Conservation (phyloP, 2,888 invertebrate genomes). For the Apamea sordens region DNA sequence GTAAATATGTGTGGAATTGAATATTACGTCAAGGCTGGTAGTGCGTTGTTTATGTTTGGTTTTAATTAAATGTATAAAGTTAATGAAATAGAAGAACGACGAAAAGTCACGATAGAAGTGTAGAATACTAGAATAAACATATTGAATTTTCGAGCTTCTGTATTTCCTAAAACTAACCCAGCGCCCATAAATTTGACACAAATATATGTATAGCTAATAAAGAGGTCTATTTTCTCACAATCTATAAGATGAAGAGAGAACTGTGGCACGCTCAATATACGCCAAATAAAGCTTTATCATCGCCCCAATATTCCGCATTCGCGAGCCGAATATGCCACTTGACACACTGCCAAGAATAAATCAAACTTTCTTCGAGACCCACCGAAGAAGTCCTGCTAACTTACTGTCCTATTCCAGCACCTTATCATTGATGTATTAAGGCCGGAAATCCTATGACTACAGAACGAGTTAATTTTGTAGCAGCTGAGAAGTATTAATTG, state of each 20-base stretch:
- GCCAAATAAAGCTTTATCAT: conserved; percentile 84
- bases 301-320: conserved; percentile 81
- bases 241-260: conserved; percentile 71
- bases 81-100: conserved; percentile 8
- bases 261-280: conserved; percentile 79
- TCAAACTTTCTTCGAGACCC: conserved; percentile 78
- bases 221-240: conserved; percentile 56
- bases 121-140: conserved; percentile 1
- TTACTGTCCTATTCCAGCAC: conserved; percentile 42
- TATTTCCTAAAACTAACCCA: conserved; percentile 4
- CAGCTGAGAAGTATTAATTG: conserved; percentile 55
- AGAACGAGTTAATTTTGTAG: conserved; percentile 23
- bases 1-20: conserved; percentile 58
- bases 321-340: conserved; percentile 82
- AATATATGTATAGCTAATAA: conserved; percentile 49
- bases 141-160: neutral
- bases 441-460: conserved; percentile 26
- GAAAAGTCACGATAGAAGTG: neutral
- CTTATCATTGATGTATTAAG: conserved; percentile 26
- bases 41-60: conserved; percentile 37
- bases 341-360: conserved; percentile 86
- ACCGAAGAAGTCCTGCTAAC: conserved; percentile 53
- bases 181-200: conserved; percentile 19
- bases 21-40: conserved; percentile 39
- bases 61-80: conserved; percentile 18